Evolutionary conservation across 2,888 invertebrate genomes (phyloP), one percentile per base, ranked within the genome.

Genomic region (Furcula furcula): DNA sequence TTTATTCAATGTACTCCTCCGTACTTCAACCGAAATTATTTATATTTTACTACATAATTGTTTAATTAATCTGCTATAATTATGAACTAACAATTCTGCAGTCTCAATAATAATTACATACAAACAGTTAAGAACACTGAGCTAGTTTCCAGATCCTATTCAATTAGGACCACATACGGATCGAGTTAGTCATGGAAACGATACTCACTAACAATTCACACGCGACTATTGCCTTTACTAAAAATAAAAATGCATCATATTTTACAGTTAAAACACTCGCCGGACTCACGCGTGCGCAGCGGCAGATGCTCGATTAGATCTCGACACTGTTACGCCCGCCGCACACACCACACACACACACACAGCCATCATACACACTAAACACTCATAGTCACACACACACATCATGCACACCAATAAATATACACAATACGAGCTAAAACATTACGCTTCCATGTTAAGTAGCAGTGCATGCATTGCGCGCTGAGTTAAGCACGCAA

Each of bases 21-120:
- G 44, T 72, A 76, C 82, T 77, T 76, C 78, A 68, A 69, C 76
- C 70, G 68, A 77, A 77, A 76, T 77, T 73, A 62, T 73, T 76
- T 64, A n/a, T 57, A 57, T 76, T 75, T 77, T 82, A 73, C 81
- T 79, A 84, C 84, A 82, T 81, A 79, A 81, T 83, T 80, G 74
- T 59, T 62, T 56, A 60, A 65, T 64, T 71, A 76, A 61, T 72
- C 65, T 69, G 74, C 80, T 85, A n/a, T n/a, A 84, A 84, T 87
- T 87, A 87, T 75, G 61, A 84, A 71, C 87, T 88, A 87, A 85
- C 81, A 83, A 77, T 76, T 79, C 78, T 81, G 87, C 87, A 88
- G 87, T 88, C 87, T 88, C 86, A 85, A 74, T 4, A 80, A 79
- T 73, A 78, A 82, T 83, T 83, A 81, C 79, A 81, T 80, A 77